phyloP scores from a whole-genome alignment of 2,113 vertebrate species.

The Ellobius talpinus region DNA sequence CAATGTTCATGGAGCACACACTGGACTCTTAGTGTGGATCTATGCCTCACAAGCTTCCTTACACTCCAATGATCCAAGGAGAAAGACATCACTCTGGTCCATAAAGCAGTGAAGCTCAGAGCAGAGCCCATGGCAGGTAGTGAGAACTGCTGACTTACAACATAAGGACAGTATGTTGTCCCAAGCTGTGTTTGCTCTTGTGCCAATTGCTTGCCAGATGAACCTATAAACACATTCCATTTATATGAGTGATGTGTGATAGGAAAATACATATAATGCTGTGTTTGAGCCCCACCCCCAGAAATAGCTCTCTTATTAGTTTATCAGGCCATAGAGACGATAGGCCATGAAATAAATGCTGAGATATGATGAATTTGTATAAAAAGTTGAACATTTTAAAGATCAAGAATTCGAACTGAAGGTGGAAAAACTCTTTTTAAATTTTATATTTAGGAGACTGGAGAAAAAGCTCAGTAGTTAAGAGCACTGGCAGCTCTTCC shows the following conservation, averaged over 20 bases:
- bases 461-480: neutral
- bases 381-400: conserved; percentile 29
- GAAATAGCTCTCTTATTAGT: conserved; percentile 41
- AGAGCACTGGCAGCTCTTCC: neutral
- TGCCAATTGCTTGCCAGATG: conserved; percentile 75
- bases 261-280: conserved; percentile 64
- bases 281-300: conserved; percentile 15
- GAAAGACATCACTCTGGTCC: neutral
- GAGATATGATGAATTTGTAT: neutral
- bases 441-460: neutral
- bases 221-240: conserved; percentile 69
- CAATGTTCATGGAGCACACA: neutral
- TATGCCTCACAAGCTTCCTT: neutral
- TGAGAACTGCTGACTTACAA: conserved; percentile 60
- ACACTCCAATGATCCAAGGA: neutral
- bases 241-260: conserved; percentile 52
- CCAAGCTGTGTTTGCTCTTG: conserved; percentile 67
- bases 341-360: conserved; percentile 19
- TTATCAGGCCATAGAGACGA: conserved; percentile 27
- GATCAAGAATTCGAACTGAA: neutral
- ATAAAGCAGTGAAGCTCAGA: conserved; percentile 17
- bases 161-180: conserved; percentile 69
- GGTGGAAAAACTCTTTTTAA: neutral
- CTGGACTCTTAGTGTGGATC: neutral
- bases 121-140: conserved; percentile 61